Evolutionary conservation across 2,797 vertebrate genomes (phyloP).

Genomic region (Myotis myotis): DNA sequence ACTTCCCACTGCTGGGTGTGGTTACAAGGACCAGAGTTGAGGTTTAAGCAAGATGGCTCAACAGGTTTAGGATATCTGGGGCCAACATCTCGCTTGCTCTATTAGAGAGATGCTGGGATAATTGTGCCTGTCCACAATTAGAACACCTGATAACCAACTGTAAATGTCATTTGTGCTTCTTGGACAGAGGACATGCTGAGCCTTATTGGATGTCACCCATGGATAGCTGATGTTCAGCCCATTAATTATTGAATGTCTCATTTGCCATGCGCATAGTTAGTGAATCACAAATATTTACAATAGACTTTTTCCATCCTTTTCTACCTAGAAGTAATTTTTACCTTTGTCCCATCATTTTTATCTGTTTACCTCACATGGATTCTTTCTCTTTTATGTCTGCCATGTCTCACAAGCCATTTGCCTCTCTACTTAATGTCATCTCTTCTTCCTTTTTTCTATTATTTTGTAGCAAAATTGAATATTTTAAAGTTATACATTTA

Average conservation of each 20-base stretch:
- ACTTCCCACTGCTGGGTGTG: not conserved
- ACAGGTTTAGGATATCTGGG: not conserved
- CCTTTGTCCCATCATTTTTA: not conserved
- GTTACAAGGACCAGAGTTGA: not conserved
- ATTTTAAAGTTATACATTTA: not conserved
- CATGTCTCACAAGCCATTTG: not conserved
- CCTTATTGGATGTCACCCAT: not conserved
- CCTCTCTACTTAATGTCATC: not conserved
- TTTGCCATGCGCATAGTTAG: not conserved
- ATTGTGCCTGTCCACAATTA: not conserved
- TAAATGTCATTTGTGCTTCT: not conserved
- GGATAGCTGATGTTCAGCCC: not conserved
- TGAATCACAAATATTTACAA: not conserved
- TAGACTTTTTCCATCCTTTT: not conserved
- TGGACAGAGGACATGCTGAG: not conserved
- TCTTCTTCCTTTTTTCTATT: not conserved
- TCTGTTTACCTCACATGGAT: not conserved
- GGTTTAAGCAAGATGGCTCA: not conserved
- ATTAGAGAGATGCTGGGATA: not conserved
- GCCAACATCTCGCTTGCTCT: not conserved
- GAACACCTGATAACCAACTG: not conserved
- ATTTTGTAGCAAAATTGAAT: not conserved
- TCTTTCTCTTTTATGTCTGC: not conserved
- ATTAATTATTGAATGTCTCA: not conserved
- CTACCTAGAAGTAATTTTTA: not conserved